Evolutionary conservation across 2,113 vertebrate species (phyloP).

Genomic region (Aptenodytes patagonicus): DNA sequence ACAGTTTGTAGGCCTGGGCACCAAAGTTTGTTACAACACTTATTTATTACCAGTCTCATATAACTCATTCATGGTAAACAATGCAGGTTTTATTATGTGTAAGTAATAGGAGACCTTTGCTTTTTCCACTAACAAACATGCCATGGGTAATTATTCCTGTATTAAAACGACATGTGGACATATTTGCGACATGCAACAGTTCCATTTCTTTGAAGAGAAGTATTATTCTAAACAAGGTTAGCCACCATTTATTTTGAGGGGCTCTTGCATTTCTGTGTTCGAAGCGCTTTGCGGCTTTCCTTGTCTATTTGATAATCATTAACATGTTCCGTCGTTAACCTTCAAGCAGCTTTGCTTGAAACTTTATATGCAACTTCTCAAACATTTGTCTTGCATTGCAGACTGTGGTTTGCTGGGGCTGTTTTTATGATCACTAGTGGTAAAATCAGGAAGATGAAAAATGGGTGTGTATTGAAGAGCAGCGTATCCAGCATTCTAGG

Average conservation of each 20-base stretch:
- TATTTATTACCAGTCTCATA: constrained; percentile 59
- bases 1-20: constrained; percentile 8
- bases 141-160: constrained; percentile 55
- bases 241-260: constrained; percentile 61
- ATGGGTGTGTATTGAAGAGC: constrained; percentile 69
- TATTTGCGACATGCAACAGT: constrained; percentile 57
- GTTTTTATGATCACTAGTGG: constrained; percentile 74
- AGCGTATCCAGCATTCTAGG: constrained; percentile 68
- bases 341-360: constrained; percentile 62
- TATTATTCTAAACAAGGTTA: constrained; percentile 53
- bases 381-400: constrained; percentile 62
- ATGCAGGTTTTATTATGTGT: constrained; percentile 50
- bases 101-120: constrained; percentile 40
- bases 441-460: constrained; percentile 75
- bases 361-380: constrained; percentile 53
- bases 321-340: constrained; percentile 64
- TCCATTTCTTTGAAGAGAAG: constrained; percentile 54
- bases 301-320: constrained; percentile 70
- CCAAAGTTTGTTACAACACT: constrained; percentile 45
- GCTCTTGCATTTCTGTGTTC: constrained; percentile 50
- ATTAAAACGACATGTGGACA: constrained; percentile 60
- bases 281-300: constrained; percentile 47
- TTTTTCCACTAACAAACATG: constrained; percentile 66
- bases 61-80: constrained; percentile 31
- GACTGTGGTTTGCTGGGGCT: constrained; percentile 71